Conservation (phyloP, 2,888 invertebrate genomes). For the Erebia palarica region DNA sequence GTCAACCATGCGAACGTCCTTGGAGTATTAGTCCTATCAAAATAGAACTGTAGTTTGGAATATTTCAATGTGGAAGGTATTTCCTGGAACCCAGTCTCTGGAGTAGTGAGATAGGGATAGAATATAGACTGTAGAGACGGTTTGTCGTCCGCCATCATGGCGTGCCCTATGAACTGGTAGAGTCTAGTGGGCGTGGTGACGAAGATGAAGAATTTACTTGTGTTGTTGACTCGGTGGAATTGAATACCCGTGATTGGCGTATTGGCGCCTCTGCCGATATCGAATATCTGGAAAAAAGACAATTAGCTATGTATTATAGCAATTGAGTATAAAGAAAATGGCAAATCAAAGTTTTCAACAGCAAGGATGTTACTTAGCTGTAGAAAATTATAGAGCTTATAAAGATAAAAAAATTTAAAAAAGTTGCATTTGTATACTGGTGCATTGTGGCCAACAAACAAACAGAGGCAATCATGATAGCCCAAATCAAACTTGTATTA, state of each 20-base stretch:
- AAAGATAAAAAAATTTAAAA: no score
- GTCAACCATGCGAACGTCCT: slow-evolving; percentile 94
- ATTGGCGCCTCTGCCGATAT: slow-evolving; percentile 89
- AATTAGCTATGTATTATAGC: background rate
- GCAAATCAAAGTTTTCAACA: no score
- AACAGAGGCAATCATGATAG: no score
- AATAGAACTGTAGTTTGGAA: slow-evolving; percentile 91
- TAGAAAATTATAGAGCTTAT: no score
- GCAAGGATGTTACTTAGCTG: no score
- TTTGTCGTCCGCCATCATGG: slow-evolving; percentile 87
- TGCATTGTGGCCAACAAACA: no score
- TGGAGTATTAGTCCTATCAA: slow-evolving; percentile 85
- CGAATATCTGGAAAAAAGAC: slow-evolving; percentile 87
- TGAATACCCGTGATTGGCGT: slow-evolving; percentile 94
- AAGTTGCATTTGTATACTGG: no score
- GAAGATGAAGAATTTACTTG: slow-evolving; percentile 90
- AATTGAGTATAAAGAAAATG: no score
- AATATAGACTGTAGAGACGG: slow-evolving; percentile 91
- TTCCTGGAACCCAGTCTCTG: slow-evolving; percentile 88
- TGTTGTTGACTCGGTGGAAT: slow-evolving; percentile 87
- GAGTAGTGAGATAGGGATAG: slow-evolving; percentile 87
- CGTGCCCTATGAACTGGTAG: slow-evolving; percentile 93
- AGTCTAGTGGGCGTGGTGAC: slow-evolving; percentile 92
- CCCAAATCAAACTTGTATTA: no score
- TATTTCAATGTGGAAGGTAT: slow-evolving; percentile 87